Evolutionary conservation across 23 tunicate genomes (phyloP).

Genomic region (Corella eumyota): DNA sequence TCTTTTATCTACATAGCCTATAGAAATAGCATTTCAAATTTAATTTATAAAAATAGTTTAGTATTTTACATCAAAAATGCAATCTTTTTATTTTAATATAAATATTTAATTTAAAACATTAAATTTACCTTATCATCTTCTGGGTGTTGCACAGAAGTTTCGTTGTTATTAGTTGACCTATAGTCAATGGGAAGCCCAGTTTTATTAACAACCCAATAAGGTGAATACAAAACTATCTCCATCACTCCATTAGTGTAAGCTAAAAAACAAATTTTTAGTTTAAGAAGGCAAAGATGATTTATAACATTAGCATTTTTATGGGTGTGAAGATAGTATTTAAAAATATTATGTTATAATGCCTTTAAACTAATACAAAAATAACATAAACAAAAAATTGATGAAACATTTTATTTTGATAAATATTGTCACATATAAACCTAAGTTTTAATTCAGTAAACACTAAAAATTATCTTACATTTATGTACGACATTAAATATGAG

Average conservation of each 20-base stretch:
- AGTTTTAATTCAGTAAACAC: too few species aligned
- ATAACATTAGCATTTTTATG: background rate
- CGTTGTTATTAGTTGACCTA: slow-evolving; percentile 45
- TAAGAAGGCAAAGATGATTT: background rate
- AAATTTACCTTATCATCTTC: slow-evolving; percentile 18
- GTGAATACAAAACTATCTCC: slow-evolving; percentile 47
- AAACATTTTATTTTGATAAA: too few species aligned
- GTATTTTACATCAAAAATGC: too few species aligned
- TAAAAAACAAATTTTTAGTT: background rate
- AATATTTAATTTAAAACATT: background rate
- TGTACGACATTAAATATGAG: background rate
- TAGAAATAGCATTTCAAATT: background rate
- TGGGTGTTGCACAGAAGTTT: slow-evolving; percentile 46
- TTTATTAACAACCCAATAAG: slow-evolving; percentile 84
- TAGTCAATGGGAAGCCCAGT: slow-evolving; percentile 57
- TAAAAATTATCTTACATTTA: background rate
- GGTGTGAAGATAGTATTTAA: background rate
- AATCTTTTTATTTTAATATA: background rate
- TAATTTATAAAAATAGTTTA: too few species aligned
- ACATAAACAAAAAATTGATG: background rate
- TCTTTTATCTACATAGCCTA: too few species aligned
- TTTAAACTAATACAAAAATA: background rate
- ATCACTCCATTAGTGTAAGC: slow-evolving; percentile 41
- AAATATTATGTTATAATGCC: background rate
- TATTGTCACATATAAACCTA: too few species aligned